phyloP scores from a whole-genome alignment of 2,113 vertebrate genomes.

The Antidorcas marsupialis region DNA sequence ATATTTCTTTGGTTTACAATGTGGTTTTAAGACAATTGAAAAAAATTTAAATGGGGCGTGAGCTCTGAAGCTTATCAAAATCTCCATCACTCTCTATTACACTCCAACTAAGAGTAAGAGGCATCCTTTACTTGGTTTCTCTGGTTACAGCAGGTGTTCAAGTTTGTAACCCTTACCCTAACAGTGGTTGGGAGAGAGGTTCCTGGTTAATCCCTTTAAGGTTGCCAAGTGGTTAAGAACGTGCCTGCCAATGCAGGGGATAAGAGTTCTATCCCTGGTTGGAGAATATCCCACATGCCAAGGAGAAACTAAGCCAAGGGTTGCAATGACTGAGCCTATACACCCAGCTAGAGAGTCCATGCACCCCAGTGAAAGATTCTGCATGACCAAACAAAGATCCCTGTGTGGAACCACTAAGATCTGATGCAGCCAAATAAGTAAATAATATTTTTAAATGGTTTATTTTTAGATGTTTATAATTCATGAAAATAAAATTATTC shows the following conservation, averaged over 20 bases:
- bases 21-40: background rate
- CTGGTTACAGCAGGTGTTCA: rapidly evolving
- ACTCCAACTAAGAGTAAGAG: background rate
- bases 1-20: background rate
- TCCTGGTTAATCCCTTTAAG: background rate
- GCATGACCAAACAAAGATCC: background rate
- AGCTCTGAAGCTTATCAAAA: background rate
- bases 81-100: background rate
- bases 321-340: background rate
- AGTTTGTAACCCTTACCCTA: background rate
- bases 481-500: background rate
- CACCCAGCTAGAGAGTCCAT: background rate
- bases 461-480: background rate
- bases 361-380: background rate
- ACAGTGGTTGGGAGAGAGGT: background rate
- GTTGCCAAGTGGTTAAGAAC: background rate
- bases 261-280: background rate
- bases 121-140: background rate
- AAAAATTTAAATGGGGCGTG: background rate
- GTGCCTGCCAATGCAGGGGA: background rate
- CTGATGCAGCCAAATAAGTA: background rate
- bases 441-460: background rate
- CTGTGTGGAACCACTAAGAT: background rate
- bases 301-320: background rate
- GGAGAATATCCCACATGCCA: background rate